These are phyloP conservation scores for Brachionus calyciflorus DNA, from an alignment of 1,140 invertebrate species.

Conservation along the genomic window DNA sequence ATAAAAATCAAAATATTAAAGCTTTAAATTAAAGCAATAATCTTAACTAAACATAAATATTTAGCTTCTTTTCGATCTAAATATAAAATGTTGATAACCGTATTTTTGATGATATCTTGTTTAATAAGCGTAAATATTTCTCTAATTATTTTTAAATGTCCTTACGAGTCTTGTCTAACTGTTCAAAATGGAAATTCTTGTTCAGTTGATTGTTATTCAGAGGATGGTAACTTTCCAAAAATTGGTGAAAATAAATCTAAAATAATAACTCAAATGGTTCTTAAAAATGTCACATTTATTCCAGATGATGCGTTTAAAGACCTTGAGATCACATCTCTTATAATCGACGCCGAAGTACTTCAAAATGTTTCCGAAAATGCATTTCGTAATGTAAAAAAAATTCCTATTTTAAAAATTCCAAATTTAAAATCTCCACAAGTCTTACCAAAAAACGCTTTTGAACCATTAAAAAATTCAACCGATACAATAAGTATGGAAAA, in stretches of 20 bases:
- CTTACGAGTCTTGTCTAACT: neutral
- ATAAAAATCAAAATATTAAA: too few species aligned
- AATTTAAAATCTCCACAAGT: neutral
- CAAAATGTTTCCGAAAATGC: neutral
- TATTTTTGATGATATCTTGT: neutral
- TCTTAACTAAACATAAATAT: too few species aligned
- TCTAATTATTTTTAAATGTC: neutral
- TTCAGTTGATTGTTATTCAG: neutral
- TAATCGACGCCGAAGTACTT: neutral
- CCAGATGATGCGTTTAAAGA: constrained; percentile 23
- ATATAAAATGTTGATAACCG: neutral
- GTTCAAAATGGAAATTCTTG: neutral
- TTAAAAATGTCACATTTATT: neutral
- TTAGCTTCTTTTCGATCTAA: too few species aligned
- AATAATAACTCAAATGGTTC: neutral
- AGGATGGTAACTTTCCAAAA: neutral
- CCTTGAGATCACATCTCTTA: neutral
- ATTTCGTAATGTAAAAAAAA: neutral
- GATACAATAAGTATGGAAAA: neutral
- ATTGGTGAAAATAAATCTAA: neutral
- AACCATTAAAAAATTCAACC: constrained; percentile 2
- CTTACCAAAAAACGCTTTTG: neutral
- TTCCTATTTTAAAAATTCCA: neutral
- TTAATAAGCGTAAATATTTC: neutral
- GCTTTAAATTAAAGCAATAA: too few species aligned